Percentiles rank a stretch among this genome's conserved stretches.
Conservation (phyloP, 2,888 invertebrate species). For the Pterostichus niger region DNA sequence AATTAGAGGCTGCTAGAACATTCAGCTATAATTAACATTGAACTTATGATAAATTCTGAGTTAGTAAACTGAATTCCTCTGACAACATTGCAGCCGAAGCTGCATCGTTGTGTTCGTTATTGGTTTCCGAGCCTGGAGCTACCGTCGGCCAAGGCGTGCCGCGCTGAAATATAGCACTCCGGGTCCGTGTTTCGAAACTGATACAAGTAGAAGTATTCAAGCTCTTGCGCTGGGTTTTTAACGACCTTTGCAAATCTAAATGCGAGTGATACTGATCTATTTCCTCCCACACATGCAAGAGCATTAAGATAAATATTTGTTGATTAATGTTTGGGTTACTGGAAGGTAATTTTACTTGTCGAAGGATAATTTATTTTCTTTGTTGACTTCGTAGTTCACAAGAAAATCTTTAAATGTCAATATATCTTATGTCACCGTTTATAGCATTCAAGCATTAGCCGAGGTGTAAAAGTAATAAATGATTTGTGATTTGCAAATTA, state of each 20-base stretch:
- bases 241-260: conserved; percentile 46
- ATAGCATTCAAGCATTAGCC: too few species aligned
- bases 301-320: conserved; percentile 31
- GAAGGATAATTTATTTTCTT: conserved; percentile 6
- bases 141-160: background rate
- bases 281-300: conserved; percentile 41
- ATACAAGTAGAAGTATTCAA: conserved; percentile 8
- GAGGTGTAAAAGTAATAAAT: too few species aligned
- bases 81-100: background rate
- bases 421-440: too few species aligned
- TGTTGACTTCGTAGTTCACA: background rate
- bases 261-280: conserved; percentile 44
- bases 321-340: conserved; percentile 24
- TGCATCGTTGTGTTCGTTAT: background rate
- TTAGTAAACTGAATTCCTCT: background rate
- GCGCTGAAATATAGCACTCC: conserved; percentile 1
- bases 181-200: conserved; percentile 30
- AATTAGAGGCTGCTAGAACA: conserved; percentile 32
- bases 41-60: background rate
- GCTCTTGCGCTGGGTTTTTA: background rate
- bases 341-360: background rate
- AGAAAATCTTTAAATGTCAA: too few species aligned
- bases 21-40: conserved; percentile 54
- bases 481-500: too few species aligned
- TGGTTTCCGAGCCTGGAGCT: background rate